phyloP scores from a whole-genome alignment of 2,113 vertebrate species.

The Rafetus swinhoei region DNA sequence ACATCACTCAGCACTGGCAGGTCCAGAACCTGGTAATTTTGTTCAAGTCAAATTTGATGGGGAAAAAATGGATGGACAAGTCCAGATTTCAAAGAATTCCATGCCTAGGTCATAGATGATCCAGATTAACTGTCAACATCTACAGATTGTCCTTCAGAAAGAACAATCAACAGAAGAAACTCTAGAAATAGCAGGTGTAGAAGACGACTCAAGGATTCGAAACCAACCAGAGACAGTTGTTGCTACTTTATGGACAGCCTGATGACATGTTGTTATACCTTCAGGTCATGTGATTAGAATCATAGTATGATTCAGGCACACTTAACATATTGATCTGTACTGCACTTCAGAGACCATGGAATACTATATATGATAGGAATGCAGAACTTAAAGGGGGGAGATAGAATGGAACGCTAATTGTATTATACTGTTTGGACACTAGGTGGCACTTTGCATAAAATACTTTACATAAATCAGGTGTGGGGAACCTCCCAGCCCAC shows the following conservation, averaged over 20 bases:
- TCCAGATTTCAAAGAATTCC: neutral
- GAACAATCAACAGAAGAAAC: neutral
- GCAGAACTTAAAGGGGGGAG: neutral
- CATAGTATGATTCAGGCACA: neutral
- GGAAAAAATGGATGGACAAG: no score
- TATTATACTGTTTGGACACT: neutral
- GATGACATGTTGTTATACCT: neutral
- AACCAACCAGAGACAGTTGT: neutral
- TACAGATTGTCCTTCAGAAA: neutral
- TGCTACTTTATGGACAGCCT: neutral
- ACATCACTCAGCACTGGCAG: neutral
- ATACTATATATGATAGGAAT: neutral
- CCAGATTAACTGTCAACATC: neutral
- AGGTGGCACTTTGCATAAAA: neutral
- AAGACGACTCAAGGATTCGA: neutral
- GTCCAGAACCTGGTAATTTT: neutral
- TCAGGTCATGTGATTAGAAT: neutral
- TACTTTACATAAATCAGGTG: neutral
- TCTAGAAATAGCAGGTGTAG: neutral
- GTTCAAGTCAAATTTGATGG: neutral
- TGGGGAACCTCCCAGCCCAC: no score
- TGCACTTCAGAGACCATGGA: neutral
- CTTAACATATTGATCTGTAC: neutral
- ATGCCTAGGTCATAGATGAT: neutral
- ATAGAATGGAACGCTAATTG: neutral